phyloP scores from a whole-genome alignment of 2,113 vertebrate species.

The Oplegnathus fasciatus region DNA sequence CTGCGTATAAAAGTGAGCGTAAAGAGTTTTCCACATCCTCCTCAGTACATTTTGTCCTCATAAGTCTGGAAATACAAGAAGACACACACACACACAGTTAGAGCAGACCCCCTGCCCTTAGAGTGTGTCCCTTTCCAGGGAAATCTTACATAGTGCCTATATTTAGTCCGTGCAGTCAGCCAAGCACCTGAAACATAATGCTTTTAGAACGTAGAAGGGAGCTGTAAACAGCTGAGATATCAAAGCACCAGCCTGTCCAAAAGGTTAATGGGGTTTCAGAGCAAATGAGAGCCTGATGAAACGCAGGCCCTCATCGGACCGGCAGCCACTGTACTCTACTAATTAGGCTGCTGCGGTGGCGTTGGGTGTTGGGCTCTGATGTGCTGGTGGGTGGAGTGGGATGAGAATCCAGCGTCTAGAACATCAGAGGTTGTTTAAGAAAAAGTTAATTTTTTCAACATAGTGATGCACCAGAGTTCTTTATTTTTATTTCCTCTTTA shows the following conservation, averaged over 20 bases:
- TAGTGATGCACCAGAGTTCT: background rate
- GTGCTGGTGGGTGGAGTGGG: slow-evolving; percentile 21
- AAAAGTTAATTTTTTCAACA: background rate
- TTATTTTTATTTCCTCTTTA: background rate
- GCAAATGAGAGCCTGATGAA: slow-evolving; percentile 65
- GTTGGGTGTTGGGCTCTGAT: slow-evolving; percentile 12
- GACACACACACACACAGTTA: slow-evolving; percentile 3
- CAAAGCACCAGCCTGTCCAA: slow-evolving; percentile 62
- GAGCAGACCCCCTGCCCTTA: slow-evolving; percentile 28
- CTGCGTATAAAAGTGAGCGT: background rate
- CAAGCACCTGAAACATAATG: slow-evolving; percentile 74
- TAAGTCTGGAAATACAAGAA: slow-evolving; percentile 9
- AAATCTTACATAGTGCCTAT: slow-evolving; percentile 74
- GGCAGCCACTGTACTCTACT: slow-evolving; percentile 20
- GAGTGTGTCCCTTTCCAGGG: slow-evolving; percentile 71
- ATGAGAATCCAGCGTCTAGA: background rate
- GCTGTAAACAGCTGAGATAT: slow-evolving; percentile 75
- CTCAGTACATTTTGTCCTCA: slow-evolving; percentile 12
- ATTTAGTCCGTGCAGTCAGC: slow-evolving; percentile 69
- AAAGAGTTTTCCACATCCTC: background rate
- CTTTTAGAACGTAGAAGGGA: slow-evolving; percentile 58
- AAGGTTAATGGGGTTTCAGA: slow-evolving; percentile 77
- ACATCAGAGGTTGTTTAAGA: slow-evolving; percentile 21
- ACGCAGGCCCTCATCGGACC: slow-evolving; percentile 32
- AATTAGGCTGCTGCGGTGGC: slow-evolving; percentile 51